Evolutionary conservation across 1,140 invertebrate genomes (phyloP).

Genomic region (Varroa destructor): DNA sequence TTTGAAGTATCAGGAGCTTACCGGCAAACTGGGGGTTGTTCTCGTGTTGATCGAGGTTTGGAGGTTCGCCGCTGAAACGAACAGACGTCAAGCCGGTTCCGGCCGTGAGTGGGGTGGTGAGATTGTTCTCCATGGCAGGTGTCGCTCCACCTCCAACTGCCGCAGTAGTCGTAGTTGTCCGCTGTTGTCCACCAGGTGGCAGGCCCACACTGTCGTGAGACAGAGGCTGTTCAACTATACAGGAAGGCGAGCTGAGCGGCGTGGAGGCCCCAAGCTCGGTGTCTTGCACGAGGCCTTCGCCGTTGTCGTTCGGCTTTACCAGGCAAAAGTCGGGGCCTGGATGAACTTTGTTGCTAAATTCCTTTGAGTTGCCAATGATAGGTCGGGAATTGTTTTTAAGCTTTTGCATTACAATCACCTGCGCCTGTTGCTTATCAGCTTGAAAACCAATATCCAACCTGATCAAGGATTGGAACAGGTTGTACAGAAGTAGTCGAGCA

Average conservation of each 20-base stretch:
- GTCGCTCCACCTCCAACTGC: too few relatives aligned
- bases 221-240: conserved; percentile 19
- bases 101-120: too few relatives aligned
- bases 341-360: conserved; percentile 28
- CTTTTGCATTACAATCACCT: conserved; percentile 27
- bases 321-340: conserved; percentile 14
- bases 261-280: conserved; percentile 3
- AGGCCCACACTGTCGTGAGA: conserved; percentile 2
- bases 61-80: too few relatives aligned
- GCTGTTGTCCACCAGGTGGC: too few relatives aligned
- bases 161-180: too few relatives aligned
- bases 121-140: too few relatives aligned
- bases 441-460: conserved; percentile 28
- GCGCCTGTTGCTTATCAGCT: conserved; percentile 21
- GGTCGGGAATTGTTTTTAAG: conserved; percentile 28
- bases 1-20: too few relatives aligned
- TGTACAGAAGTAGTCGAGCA: too few relatives aligned
- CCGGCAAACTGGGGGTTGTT: too few relatives aligned
- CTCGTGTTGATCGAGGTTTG: too few relatives aligned
- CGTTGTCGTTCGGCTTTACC: conserved; percentile 7
- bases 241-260: conserved; percentile 12
- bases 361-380: conserved; percentile 27
- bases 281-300: conserved; percentile 26
- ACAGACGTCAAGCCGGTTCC: too few relatives aligned
- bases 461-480: not conserved